Conservation (phyloP, 2,797 vertebrate genomes). For the Myripristis murdjan region DNA sequence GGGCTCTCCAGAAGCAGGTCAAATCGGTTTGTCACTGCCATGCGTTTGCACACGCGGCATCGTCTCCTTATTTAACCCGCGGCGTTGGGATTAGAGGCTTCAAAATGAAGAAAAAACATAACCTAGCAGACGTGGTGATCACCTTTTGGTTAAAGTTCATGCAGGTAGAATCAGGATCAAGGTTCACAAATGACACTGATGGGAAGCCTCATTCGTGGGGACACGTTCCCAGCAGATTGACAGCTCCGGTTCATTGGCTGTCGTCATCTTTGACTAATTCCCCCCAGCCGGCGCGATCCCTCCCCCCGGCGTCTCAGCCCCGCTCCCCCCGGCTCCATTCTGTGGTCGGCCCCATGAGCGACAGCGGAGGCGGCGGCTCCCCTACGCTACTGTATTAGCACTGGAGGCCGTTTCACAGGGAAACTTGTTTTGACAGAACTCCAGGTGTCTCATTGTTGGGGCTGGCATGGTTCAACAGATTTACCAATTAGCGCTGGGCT, state of each 20-base stretch:
- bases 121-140: conserved; percentile 20
- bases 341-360: conserved; percentile 35
- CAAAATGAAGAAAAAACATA: not conserved
- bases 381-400: conserved; percentile 79
- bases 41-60: conserved; percentile 43
- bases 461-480: conserved; percentile 89
- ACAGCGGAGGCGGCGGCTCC: conserved; percentile 52
- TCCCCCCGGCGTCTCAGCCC: not conserved
- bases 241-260: conserved; percentile 2
- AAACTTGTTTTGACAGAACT: conserved; percentile 92
- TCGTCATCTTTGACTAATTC: conserved; percentile 19
- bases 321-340: conserved; percentile 24
- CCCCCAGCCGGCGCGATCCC: conserved; percentile 20
- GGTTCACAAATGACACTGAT: conserved; percentile 37
- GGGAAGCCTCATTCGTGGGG: conserved; percentile 48
- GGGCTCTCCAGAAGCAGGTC: conserved; percentile 38
- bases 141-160: not conserved
- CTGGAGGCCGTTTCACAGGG: conserved; percentile 85
- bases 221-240: conserved; percentile 22
- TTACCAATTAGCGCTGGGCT: conserved; percentile 89
- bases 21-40: conserved; percentile 53
- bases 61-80: conserved; percentile 33
- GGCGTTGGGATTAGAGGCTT: not conserved
- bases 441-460: conserved; percentile 91
- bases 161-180: conserved; percentile 34